A percentile compares a stretch with the other conserved stretches of the same genome.
phyloP scores from a whole-genome alignment of 2,888 invertebrate genomes.

The Drosophila aldrichi region DNA sequence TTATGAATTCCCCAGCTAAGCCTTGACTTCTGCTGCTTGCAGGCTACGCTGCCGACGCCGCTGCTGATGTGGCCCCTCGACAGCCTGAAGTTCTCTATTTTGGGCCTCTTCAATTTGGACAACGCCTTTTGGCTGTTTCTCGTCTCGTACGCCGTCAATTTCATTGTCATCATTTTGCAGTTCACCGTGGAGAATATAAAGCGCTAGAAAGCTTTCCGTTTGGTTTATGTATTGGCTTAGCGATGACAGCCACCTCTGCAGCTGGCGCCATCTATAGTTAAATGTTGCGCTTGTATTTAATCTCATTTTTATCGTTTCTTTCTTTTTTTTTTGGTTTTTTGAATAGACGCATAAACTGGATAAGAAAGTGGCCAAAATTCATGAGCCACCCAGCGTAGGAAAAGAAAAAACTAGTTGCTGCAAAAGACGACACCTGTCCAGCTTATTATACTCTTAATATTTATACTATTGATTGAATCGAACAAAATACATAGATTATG shows the following conservation, averaged over 20 bases:
- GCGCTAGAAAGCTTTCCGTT: constrained; percentile 13
- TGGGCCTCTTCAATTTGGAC: constrained; percentile 77
- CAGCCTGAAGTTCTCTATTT: constrained; percentile 57
- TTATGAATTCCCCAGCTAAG: too few relatives aligned
- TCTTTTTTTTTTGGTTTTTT: constrained; percentile 16
- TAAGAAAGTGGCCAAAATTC: constrained; percentile 69
- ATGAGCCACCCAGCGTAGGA: constrained; percentile 8
- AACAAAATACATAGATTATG: not conserved
- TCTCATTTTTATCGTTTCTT: constrained; percentile 8
- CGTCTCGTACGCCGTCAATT: constrained; percentile 78
- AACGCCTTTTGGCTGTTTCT: constrained; percentile 80
- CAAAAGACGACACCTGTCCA: constrained; percentile 1
- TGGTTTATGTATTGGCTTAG: constrained; percentile 27
- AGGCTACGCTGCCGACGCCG: constrained; percentile 56
- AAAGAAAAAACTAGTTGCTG: constrained; percentile 10
- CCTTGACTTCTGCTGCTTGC: not conserved
- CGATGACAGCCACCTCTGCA: constrained; percentile 1
- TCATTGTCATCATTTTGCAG: constrained; percentile 80
- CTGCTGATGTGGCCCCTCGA: constrained; percentile 57
- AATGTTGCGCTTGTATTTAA: constrained; percentile 8
- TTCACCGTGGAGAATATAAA: constrained; percentile 63
- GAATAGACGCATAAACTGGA: constrained; percentile 64
- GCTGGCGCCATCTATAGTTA: constrained; percentile 34
- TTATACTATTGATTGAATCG: not conserved
- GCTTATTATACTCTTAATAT: not conserved